Conservation (phyloP, 2,797 vertebrate species). For the Rhodeus uyekii region DNA sequence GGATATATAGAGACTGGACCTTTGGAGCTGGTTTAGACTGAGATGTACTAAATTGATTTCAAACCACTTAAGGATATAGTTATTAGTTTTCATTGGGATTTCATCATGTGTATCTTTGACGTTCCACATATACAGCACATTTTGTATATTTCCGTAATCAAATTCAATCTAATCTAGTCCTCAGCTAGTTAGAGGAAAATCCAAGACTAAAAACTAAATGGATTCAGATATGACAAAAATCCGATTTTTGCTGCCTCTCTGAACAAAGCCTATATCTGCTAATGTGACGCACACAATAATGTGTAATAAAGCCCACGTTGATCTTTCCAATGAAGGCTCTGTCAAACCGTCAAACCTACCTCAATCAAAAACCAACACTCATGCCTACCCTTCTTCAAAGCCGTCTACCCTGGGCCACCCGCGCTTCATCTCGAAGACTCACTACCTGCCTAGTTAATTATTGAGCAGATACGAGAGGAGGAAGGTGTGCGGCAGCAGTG, state of each 20-base stretch:
- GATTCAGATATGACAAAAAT: neutral
- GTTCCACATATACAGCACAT: neutral
- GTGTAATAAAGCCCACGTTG: conserved; percentile 24
- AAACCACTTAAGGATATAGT: neutral
- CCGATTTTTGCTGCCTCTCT: neutral
- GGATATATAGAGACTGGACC: too few species aligned
- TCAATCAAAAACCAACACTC: conserved; percentile 32
- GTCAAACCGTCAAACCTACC: conserved; percentile 47
- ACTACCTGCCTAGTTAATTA: conserved; percentile 80
- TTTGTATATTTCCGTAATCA: neutral
- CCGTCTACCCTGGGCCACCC: conserved; percentile 24
- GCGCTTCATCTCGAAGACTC: conserved; percentile 74
- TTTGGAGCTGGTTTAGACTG: neutral
- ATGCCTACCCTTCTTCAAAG: conserved; percentile 21
- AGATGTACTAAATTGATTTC: neutral
- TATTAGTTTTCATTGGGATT: neutral
- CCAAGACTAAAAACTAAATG: neutral
- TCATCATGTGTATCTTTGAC: neutral
- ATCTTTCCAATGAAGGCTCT: conserved; percentile 28
- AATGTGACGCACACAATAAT: neutral
- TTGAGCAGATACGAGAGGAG: conserved; percentile 71
- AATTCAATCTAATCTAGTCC: neutral
- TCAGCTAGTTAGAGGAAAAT: neutral
- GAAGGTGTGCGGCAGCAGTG: conserved; percentile 65
- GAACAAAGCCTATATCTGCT: conserved; percentile 28